Evolutionary conservation across 2,113 vertebrate species (phyloP).

Genomic region (Fukomys damarensis): DNA sequence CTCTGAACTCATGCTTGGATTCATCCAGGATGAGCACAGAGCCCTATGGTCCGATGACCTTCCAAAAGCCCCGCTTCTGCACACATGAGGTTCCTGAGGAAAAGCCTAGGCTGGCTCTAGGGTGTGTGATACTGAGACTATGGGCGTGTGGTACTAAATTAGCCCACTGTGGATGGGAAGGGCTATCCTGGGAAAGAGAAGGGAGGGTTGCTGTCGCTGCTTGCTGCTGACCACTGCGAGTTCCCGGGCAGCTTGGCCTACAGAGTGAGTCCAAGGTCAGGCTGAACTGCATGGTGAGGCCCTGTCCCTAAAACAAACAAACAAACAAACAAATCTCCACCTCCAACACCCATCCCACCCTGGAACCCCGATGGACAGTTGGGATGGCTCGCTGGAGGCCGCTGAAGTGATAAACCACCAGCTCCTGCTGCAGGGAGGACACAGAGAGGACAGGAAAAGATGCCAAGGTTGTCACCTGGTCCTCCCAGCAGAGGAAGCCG

Average conservation of each 20-base stretch:
- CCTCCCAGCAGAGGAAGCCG: background rate
- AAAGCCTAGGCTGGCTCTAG: background rate
- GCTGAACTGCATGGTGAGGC: too few relatives aligned
- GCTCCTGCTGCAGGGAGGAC: background rate
- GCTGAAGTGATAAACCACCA: background rate
- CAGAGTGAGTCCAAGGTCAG: too few relatives aligned
- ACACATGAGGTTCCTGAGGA: background rate
- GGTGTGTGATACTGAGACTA: background rate
- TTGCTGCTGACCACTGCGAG: background rate
- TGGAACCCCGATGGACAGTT: background rate
- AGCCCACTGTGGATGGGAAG: background rate
- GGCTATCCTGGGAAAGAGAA: background rate
- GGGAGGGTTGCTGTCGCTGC: background rate
- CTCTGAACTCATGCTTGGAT: background rate
- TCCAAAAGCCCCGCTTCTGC: background rate
- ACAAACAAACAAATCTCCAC: too few relatives aligned
- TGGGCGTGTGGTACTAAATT: background rate
- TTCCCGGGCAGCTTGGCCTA: too few relatives aligned
- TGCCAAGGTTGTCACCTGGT: background rate
- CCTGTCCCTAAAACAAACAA: too few relatives aligned
- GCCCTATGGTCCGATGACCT: background rate
- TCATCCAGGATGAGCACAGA: background rate
- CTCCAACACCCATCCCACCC: rapidly evolving
- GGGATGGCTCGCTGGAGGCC: too few relatives aligned
- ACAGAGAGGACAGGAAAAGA: too few relatives aligned